These are phyloP conservation scores for Nemopilema nomurai DNA, from an alignment of 30 jellyfish, hydroid and myxozoan genomes.

Conservation along the genomic window DNA sequence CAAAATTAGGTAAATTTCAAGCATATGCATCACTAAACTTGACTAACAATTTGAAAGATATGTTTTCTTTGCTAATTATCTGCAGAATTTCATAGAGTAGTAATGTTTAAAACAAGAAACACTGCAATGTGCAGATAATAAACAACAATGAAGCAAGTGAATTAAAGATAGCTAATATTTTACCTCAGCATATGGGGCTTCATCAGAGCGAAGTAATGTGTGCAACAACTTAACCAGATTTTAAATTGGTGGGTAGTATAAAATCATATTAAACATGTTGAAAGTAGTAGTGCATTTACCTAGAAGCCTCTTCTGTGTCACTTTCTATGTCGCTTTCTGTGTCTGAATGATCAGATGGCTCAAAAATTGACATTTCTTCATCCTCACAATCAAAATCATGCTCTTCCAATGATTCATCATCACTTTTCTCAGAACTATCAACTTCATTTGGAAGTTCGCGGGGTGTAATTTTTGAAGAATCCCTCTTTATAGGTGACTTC, in stretches of 20 bases:
- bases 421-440: slow-evolving; percentile 20
- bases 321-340: slow-evolving; percentile 39
- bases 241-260: background rate
- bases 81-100: background rate
- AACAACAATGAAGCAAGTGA: background rate
- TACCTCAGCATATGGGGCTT: background rate
- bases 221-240: background rate
- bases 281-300: background rate
- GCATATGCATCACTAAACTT: background rate
- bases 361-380: slow-evolving; percentile 23
- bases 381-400: slow-evolving; percentile 22
- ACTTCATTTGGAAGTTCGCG: slow-evolving; percentile 6
- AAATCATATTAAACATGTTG: background rate
- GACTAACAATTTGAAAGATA: background rate
- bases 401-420: background rate
- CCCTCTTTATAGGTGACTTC: background rate
- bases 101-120: background rate
- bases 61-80: background rate
- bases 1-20: background rate
- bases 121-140: background rate
- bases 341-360: slow-evolving; percentile 15
- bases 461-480: background rate
- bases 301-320: slow-evolving; percentile 37
- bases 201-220: background rate
- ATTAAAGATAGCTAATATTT: background rate